A percentile compares a stretch with the other conserved stretches of the same genome.
These are phyloP conservation scores for Pontoporia blainvillei DNA, from an alignment of 2,113 vertebrate genomes.

Conservation along the genomic window DNA sequence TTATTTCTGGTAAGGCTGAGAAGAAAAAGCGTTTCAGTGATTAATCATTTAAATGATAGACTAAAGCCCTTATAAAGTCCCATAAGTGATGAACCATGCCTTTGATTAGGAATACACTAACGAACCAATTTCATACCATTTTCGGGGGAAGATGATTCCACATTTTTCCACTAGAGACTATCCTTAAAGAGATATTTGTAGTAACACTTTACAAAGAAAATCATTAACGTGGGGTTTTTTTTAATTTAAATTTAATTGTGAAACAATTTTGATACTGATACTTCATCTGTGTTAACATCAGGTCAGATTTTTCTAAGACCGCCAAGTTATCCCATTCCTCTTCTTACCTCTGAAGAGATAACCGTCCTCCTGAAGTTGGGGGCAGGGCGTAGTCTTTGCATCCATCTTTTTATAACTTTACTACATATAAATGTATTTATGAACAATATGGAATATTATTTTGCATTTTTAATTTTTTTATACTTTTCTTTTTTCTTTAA, in stretches of 20 bases:
- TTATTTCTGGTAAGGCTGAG: not conserved
- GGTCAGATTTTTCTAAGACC: not conserved
- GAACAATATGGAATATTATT: not conserved
- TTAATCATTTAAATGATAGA: not conserved
- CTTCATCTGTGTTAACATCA: not conserved
- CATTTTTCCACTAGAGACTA: not conserved
- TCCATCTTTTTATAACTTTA: not conserved
- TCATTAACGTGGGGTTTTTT: not conserved
- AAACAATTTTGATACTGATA: not conserved
- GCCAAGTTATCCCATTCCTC: not conserved
- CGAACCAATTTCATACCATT: not conserved
- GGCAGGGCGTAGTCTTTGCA: not conserved
- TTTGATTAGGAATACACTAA: not conserved
- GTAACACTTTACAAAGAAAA: not conserved
- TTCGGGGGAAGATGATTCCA: not conserved
- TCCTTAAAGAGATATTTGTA: not conserved
- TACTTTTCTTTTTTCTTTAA: not conserved
- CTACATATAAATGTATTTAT: not conserved
- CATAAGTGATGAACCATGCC: not conserved
- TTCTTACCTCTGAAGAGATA: not conserved
- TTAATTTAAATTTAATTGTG: not conserved
- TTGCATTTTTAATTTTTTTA: not conserved
- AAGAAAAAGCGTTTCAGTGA: not conserved
- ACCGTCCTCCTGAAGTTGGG: not conserved
- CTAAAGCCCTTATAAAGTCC: not conserved